phyloP scores from a whole-genome alignment of 2,113 vertebrate species.

The Ursus arctos region DNA sequence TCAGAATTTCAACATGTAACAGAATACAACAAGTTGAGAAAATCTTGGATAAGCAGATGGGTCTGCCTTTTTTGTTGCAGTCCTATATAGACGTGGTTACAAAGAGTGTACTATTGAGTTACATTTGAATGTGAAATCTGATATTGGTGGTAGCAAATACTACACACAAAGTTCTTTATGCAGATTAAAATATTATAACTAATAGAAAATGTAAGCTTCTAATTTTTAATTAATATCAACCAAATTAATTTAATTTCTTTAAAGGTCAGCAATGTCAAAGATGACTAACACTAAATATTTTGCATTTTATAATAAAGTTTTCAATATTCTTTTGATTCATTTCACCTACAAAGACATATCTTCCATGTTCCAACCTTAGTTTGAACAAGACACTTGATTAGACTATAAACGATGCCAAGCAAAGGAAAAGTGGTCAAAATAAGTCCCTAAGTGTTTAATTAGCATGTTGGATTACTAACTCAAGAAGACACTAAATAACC shows the following conservation, averaged over 20 bases:
- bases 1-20: neutral
- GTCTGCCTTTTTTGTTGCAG: neutral
- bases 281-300: neutral
- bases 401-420: neutral
- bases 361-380: neutral
- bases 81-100: neutral
- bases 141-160: neutral
- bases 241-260: neutral
- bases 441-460: slow-evolving; percentile 27
- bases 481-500: neutral
- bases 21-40: neutral
- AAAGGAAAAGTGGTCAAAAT: neutral
- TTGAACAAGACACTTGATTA: neutral
- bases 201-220: neutral
- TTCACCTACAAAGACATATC: neutral
- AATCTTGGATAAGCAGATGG: neutral
- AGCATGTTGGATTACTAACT: neutral
- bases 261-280: neutral
- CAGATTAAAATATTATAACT: neutral
- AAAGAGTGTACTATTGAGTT: neutral
- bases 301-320: neutral
- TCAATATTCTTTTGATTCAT: neutral
- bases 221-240: neutral
- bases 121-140: neutral
- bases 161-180: neutral